Conservation (phyloP, 2,113 vertebrate genomes). For the Cepphus grylle region DNA sequence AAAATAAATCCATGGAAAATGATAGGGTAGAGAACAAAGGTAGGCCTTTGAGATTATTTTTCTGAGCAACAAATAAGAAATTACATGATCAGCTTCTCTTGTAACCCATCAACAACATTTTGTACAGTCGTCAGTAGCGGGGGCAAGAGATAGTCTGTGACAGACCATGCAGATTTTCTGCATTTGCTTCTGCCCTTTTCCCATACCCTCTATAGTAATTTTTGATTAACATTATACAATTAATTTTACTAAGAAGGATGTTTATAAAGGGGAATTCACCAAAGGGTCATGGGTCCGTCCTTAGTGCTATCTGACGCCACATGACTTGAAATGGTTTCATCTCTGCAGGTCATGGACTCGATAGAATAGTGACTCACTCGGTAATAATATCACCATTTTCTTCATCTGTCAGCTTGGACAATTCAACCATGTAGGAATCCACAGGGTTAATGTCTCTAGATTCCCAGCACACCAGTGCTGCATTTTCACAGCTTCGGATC, state of each 20-base stretch:
- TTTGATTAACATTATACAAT: background rate
- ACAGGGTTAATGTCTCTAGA: conserved; percentile 89
- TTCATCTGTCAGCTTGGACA: conserved; percentile 71
- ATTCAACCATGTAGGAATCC: conserved; percentile 90
- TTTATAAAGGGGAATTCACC: background rate
- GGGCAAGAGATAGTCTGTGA: background rate
- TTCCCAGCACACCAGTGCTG: conserved; percentile 89
- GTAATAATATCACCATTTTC: conserved; percentile 26
- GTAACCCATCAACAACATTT: background rate
- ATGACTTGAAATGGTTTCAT: background rate
- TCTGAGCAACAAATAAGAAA: background rate
- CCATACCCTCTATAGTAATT: background rate
- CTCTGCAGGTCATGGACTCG: background rate
- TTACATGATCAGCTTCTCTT: background rate
- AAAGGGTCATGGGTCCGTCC: background rate
- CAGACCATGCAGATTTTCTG: background rate
- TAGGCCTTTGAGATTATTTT: background rate
- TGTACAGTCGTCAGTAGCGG: background rate
- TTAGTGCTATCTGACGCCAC: background rate
- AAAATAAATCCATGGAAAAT: conserved; percentile 7
- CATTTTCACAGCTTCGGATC: conserved; percentile 83
- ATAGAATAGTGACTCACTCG: conserved; percentile 69
- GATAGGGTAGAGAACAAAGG: background rate
- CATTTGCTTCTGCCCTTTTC: background rate
- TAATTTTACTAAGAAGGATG: background rate